Evolutionary conservation across 2,888 invertebrate genomes (phyloP).

Genomic region (Choreutis nemorana): DNA sequence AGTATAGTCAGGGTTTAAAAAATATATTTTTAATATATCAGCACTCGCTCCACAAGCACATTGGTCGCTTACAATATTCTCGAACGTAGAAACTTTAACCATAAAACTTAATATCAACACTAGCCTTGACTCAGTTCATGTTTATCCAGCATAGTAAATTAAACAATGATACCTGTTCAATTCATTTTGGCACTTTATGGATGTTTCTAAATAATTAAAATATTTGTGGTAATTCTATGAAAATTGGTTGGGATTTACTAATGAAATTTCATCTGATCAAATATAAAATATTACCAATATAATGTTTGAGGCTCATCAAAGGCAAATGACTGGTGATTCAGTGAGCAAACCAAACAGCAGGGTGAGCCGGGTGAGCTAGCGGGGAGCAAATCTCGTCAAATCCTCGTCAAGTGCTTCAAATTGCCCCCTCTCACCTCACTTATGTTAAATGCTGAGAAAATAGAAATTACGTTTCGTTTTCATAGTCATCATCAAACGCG

Average conservation of each 20-base stretch:
- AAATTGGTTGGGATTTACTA: too few species aligned
- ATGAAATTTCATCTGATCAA: too few species aligned
- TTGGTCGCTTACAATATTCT: slow-evolving; percentile 34
- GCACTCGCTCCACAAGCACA: slow-evolving; percentile 27
- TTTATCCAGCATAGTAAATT: too few species aligned
- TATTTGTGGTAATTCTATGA: too few species aligned
- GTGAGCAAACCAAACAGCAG: too few species aligned
- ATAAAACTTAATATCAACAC: slow-evolving; percentile 37
- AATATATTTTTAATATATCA: too few species aligned
- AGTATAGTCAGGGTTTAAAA: too few species aligned
- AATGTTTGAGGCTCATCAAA: slow-evolving; percentile 34
- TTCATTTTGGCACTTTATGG: too few species aligned
- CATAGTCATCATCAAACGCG: slow-evolving; percentile 23
- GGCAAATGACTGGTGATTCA: slow-evolving; percentile 41
- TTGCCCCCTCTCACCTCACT: slow-evolving; percentile 24
- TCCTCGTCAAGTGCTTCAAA: slow-evolving; percentile 44
- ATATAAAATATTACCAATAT: slow-evolving; percentile 33
- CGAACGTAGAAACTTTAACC: slow-evolving; percentile 30
- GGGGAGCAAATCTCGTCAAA: slow-evolving; percentile 45
- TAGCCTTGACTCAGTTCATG: slow-evolving; percentile 25
- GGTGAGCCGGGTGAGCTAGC: slow-evolving; percentile 29
- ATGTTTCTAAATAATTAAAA: too few species aligned
- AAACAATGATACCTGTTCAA: too few species aligned
- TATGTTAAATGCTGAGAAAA: slow-evolving; percentile 48
- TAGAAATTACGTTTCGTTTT: slow-evolving; percentile 45